Base-by-base conservation (phyloP, 2,113 vertebrate genomes). In the Lasiurus borealis region DNA sequence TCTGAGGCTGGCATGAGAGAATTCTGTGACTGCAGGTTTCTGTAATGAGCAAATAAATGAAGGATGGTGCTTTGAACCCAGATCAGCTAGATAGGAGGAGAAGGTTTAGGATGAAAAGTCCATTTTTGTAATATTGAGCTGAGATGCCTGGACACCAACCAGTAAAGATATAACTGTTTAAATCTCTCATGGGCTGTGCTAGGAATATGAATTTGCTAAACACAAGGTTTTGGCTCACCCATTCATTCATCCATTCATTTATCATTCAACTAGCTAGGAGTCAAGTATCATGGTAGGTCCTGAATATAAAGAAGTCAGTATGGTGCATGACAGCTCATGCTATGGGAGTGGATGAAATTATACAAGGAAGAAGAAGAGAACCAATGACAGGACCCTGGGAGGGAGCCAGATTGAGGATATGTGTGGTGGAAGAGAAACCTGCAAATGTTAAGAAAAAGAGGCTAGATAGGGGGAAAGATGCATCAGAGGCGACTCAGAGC, bases 111-210 rank as follows among this genome's bases (percentile, higher is more conserved):
- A 85, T 19, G 21, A 48, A 88, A 85, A 54, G 3, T n/a, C 84
- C 44, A 14, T 52, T 71, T 87, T 59, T 94, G 6, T 40, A 95
- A 88, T 80, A 73, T 18, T 88, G 57, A 76, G 8, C 78, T 72
- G 66, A 85, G 36, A 80, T 88, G 21, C 73, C 72, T 85, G 57
- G 15, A 95, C 8, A 69, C 27, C 10, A 52, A 62, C 46, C 44
- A 89, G 25, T 82, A 44, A 93, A 96, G 46, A 88, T 44, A 62
- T 13, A 15, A 54, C 82, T 66, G 36, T 48, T 85, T 93, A 77
- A 83, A 27, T 52, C 25, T 78, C 1, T 66, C 57, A 34, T 95
- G 44, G 54, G 31, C n/a, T 81, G 66, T 18, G 46, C 46, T 69
- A 75, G 13, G 13, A 69, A 50, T 36, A 52, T 50, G 46, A 90